A percentile compares a stretch with the other conserved stretches of the same genome.
These are phyloP conservation scores for Apodemia arnacis DNA, from an alignment of 2,888 invertebrate species.

Conservation along the genomic window DNA sequence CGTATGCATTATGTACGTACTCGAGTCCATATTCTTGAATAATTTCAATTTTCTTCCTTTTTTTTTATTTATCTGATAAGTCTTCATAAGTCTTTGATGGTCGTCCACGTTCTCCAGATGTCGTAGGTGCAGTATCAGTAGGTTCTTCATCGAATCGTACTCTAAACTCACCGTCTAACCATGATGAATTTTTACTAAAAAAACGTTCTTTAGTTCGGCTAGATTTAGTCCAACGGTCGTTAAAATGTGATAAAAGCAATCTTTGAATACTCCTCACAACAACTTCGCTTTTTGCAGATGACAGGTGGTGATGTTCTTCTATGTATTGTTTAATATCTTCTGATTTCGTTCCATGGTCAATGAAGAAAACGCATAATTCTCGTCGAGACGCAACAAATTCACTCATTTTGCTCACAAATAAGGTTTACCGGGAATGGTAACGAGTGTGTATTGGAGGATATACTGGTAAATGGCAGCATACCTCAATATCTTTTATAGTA, in stretches of 20 bases:
- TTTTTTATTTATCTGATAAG: conserved; percentile 1
- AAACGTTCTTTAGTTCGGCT: not conserved
- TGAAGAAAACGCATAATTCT: no score
- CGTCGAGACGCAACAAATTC: no score
- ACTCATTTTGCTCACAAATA: no score
- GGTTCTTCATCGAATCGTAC: conserved; percentile 10
- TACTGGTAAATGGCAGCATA: no score
- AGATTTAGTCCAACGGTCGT: not conserved
- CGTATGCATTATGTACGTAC: conserved; percentile 10
- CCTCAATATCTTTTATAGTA: no score
- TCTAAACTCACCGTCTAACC: not conserved
- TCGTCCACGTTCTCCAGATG: not conserved
- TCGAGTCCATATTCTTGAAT: conserved; percentile 6
- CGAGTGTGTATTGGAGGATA: no score
- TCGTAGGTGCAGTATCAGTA: conserved; percentile 10
- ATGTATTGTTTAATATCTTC: no score
- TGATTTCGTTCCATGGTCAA: no score
- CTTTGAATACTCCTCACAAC: not conserved
- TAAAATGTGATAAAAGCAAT: not conserved
- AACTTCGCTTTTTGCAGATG: not conserved
- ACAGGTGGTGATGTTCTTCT: no score
- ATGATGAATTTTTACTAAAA: conserved; percentile 7
- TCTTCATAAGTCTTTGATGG: conserved; percentile 10
- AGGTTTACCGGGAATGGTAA: no score
- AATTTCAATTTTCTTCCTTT: not conserved